Base-by-base conservation (phyloP, 1,140 invertebrate species). In the Pachyrhynchus sulphureomaculatus region DNA sequence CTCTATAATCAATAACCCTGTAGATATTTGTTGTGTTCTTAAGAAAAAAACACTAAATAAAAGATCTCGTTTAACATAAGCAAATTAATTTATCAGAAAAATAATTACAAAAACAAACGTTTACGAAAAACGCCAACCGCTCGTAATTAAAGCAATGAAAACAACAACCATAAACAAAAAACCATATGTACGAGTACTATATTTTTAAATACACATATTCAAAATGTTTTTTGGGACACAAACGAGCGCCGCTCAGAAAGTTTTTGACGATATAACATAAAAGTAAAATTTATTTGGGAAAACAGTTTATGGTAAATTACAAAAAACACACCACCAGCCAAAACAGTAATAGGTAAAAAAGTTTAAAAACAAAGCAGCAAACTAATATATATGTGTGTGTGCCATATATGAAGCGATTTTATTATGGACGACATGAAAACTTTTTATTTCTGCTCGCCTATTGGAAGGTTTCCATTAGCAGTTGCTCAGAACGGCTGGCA, bases 221-320 rank as follows among this genome's bases (percentile, higher is more conserved):
- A 29, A 9, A 10, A 9, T 29, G 8, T 29, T 29, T 29, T 29
- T 29, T 29, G 3, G 24, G 5, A 63, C 39, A 42, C 18, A 42
- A 21, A 10, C 26, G 26, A 6, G 26, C 26, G 26, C 2, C n/a
- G 44, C 23, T n/a, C 23, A 33, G 48, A 17, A 51, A 51, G 18
- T 9, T 37, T 34, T 34, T 8, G 48, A 12, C 48, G 10, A 51
- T 51, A 51, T 51, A 51, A 51, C 48, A 36, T 51, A 51, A 51
- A 51, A 51, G 29, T 34, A 13, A 18, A 51, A 51, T 51, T 51
- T 51, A 51, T 51, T 51, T 37, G 48, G 48, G 36, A 51, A 51
- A 51, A 51, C 48, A 51, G 29, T 51, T 51, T 51, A 32, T 36
- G 18, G 29, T 18, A 32, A 32, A 51, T 51, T 51, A 51, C 33